Evolutionary conservation across 2,113 vertebrate species (phyloP).

Genomic region (Neotoma lepida): DNA sequence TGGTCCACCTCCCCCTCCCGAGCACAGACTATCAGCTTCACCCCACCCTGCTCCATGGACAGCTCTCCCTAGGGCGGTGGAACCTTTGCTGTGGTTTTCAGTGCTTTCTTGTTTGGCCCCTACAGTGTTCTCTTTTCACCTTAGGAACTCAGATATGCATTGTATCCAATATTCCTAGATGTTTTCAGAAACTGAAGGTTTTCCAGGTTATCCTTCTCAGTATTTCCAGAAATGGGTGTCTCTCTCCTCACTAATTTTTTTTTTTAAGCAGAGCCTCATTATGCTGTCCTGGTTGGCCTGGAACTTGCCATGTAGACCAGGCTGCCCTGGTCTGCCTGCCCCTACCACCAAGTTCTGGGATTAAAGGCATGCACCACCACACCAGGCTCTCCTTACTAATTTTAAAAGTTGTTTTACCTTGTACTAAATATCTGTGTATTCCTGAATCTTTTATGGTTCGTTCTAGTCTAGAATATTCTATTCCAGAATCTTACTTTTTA

Average conservation of each 20-base stretch:
- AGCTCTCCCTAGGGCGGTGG: not conserved
- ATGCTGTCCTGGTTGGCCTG: not conserved
- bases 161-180: not conserved
- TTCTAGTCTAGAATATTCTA: conserved; percentile 30
- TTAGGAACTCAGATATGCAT: not conserved
- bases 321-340: not conserved
- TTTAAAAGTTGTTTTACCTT: conserved; percentile 30
- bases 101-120: not conserved
- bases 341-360: not conserved
- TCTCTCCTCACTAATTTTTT: not conserved
- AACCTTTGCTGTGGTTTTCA: not conserved
- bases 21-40: not conserved
- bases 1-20: too few relatives aligned
- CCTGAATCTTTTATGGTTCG: conserved; percentile 14
- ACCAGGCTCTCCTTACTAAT: not conserved
- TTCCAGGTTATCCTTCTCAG: not conserved
- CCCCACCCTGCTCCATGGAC: not conserved
- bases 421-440: not conserved
- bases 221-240: not conserved
- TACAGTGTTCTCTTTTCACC: not conserved
- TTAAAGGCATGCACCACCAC: not conserved
- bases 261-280: not conserved
- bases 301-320: not conserved
- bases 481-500: not conserved
- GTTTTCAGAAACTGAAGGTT: conserved; percentile 11